Percentiles rank a stretch among this genome's conserved stretches.
These are phyloP conservation scores for Nasua narica DNA, from an alignment of 2,797 vertebrate genomes.

Conservation along the genomic window DNA sequence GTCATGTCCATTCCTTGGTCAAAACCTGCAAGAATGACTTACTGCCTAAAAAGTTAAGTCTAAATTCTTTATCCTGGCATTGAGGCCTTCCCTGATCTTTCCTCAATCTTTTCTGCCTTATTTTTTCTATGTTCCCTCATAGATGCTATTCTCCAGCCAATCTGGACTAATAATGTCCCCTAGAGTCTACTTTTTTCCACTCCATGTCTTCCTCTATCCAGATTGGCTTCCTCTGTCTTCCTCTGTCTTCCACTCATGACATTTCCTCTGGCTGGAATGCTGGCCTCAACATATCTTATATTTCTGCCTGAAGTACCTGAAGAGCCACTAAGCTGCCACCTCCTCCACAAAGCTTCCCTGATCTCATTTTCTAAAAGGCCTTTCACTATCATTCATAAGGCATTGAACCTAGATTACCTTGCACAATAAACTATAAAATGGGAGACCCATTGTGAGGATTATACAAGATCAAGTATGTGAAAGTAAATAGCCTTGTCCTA, in stretches of 20 bases:
- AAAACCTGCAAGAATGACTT: background rate
- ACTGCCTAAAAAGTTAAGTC: background rate
- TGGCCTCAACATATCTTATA: background rate
- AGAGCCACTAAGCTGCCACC: background rate
- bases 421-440: background rate
- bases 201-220: background rate
- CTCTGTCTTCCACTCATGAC: background rate
- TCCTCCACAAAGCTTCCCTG: slow-evolving; percentile 11
- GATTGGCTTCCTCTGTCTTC: too few species aligned
- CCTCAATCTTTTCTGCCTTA: background rate
- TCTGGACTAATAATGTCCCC: background rate
- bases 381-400: background rate
- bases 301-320: slow-evolving; percentile 2
- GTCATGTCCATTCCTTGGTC: background rate
- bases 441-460: background rate
- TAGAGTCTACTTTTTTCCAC: background rate
- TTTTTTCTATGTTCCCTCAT: background rate
- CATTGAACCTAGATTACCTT: background rate
- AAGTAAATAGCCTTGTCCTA: background rate
- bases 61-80: slow-evolving; percentile 19
- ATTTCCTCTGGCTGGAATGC: background rate
- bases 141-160: background rate
- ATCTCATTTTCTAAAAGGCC: background rate
- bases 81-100: background rate
- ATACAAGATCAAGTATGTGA: background rate